These are phyloP conservation scores for Todiramphus saurophagus DNA, from an alignment of 2,113 vertebrate genomes.

Conservation along the genomic window DNA sequence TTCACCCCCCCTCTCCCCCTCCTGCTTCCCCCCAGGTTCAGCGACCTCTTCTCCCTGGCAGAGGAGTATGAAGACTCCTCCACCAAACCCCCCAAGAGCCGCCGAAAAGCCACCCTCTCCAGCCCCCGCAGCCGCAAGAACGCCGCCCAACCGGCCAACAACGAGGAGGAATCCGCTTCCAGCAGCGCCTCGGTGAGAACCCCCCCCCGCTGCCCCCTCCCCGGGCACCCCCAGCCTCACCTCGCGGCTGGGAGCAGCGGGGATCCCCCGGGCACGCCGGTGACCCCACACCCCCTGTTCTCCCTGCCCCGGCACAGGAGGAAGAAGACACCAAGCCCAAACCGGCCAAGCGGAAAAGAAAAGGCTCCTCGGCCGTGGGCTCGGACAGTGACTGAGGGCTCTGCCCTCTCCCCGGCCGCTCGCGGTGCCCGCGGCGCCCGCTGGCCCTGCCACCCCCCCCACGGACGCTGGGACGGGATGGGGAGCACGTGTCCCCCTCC, in stretches of 20 bases:
- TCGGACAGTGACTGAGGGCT: constrained; percentile 91
- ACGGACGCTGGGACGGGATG: background rate
- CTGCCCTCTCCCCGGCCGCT: background rate
- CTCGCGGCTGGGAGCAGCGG: too few species aligned
- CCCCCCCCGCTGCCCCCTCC: too few species aligned
- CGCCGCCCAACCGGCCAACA: constrained; percentile 80
- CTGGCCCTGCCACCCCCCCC: background rate
- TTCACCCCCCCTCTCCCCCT: too few species aligned
- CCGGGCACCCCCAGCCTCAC: too few species aligned
- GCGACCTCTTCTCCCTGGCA: constrained; percentile 89
- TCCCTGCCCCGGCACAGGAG: constrained; percentile 73
- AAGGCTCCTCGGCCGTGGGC: constrained; percentile 89
- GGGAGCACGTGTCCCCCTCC: background rate
- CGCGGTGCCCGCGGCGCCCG: too few species aligned
- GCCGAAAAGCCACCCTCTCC: constrained; percentile 85
- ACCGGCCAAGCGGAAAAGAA: constrained; percentile 90
- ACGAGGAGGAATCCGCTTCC: constrained; percentile 89
- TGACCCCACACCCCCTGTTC: background rate
- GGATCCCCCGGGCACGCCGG: too few species aligned
- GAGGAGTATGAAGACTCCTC: constrained; percentile 93
- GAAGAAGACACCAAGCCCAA: constrained; percentile 94
- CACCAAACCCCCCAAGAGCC: constrained; percentile 86
- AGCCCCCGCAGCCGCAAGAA: constrained; percentile 89
- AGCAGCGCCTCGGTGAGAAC: constrained; percentile 85
- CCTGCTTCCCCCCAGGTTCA: constrained; percentile 77